These are phyloP conservation scores for Macropus fuliginosus DNA, from an alignment of 2,797 vertebrate genomes.

Conservation along the genomic window DNA sequence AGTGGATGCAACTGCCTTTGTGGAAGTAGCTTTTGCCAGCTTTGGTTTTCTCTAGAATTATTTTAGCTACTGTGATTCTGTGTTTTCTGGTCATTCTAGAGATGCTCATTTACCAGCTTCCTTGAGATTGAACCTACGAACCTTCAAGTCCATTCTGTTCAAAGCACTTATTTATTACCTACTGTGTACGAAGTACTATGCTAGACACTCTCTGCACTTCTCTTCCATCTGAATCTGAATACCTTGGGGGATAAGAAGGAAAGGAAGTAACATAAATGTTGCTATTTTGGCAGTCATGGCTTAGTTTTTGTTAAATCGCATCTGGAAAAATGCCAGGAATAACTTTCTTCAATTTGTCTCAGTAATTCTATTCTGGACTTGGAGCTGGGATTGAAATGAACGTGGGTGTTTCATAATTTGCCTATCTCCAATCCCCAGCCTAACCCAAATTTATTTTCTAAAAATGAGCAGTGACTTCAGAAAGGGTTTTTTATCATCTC, in stretches of 20 bases:
- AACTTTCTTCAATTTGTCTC: slow-evolving; percentile 44
- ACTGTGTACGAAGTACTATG: neutral
- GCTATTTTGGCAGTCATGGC: slow-evolving; percentile 16
- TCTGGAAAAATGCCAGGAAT: slow-evolving; percentile 36
- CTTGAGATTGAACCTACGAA: slow-evolving; percentile 3
- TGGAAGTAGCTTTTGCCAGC: neutral
- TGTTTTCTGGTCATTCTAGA: neutral
- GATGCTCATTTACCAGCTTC: slow-evolving; percentile 15
- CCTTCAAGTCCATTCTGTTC: neutral
- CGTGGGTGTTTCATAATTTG: slow-evolving; percentile 41
- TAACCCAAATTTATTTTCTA: slow-evolving; percentile 45
- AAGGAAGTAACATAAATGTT: slow-evolving; percentile 8
- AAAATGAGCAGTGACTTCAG: slow-evolving; percentile 38
- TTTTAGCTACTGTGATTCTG: neutral
- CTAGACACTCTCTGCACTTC: neutral
- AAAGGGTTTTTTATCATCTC: slow-evolving; percentile 42
- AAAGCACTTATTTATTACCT: neutral
- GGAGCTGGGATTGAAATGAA: slow-evolving; percentile 53
- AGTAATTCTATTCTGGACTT: slow-evolving; percentile 1
- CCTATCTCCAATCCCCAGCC: slow-evolving; percentile 26
- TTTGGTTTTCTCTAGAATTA: slow-evolving; percentile 35
- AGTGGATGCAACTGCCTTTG: slow-evolving; percentile 17
- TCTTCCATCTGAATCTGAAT: neutral
- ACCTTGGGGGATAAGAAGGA: neutral
- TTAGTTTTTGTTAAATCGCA: neutral